phyloP scores from a whole-genome alignment of 2,888 invertebrate genomes.

The Cacoxenus indagator region DNA sequence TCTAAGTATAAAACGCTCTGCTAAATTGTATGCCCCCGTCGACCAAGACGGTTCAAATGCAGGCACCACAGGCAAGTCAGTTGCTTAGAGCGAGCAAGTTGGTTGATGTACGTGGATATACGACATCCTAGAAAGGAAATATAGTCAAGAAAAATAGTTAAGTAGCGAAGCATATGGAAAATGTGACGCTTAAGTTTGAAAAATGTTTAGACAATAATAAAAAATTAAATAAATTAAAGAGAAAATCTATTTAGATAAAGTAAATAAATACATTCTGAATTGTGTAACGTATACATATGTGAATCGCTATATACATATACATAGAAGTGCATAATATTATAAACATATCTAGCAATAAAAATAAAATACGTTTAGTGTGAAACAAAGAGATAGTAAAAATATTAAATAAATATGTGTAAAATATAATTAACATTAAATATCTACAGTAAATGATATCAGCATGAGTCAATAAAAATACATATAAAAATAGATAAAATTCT shows the following conservation, averaged over 20 bases:
- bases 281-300: conserved; percentile 18
- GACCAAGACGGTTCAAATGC: background rate
- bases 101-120: background rate
- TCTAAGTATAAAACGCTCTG: conserved; percentile 46
- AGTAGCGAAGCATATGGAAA: background rate
- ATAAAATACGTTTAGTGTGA: background rate
- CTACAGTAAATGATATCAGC: background rate
- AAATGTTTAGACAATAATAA: conserved; percentile 59
- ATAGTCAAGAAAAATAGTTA: background rate
- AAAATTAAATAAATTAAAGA: conserved; percentile 44
- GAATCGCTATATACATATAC: conserved; percentile 8
- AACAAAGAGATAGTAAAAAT: background rate
- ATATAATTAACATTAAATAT: background rate
- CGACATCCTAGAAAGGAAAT: background rate
- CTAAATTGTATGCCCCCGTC: conserved; percentile 30
- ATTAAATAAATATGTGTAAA: conserved; percentile 5
- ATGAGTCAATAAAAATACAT: background rate
- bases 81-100: background rate
- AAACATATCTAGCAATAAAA: conserved; percentile 24
- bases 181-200: conserved; percentile 22
- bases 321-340: background rate
- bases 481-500: background rate
- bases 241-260: background rate
- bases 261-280: conserved; percentile 17
- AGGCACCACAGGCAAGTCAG: background rate